These are phyloP conservation scores for Goniozus legneri DNA, from an alignment of 1,140 invertebrate species.

Conservation along the genomic window DNA sequence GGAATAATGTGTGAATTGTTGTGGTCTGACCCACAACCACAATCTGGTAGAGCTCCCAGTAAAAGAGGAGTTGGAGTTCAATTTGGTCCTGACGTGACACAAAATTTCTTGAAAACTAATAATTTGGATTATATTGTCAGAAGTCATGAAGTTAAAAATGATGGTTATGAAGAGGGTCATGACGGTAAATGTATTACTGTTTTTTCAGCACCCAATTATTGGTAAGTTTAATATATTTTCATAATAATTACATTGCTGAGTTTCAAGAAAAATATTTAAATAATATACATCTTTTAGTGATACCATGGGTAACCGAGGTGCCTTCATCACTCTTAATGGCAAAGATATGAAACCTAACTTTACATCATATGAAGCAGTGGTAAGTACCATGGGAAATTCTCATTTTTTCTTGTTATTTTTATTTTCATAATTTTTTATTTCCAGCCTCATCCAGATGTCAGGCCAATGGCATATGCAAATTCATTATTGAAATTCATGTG, in stretches of 20 bases:
- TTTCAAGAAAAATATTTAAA: conserved; percentile 6
- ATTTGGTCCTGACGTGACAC: conserved; percentile 97
- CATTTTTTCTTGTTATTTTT: conserved; percentile 5
- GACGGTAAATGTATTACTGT: conserved; percentile 93
- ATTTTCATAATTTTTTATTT: conserved; percentile 51
- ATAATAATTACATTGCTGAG: background rate
- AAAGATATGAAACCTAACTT: conserved; percentile 88
- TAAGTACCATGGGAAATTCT: conserved; percentile 55
- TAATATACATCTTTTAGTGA: conserved; percentile 69
- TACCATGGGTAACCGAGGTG: conserved; percentile 97
- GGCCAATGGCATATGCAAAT: conserved; percentile 93
- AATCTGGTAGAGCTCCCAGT: conserved; percentile 80
- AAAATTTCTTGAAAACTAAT: conserved; percentile 80
- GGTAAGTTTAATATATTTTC: conserved; percentile 59
- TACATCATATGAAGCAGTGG: conserved; percentile 90
- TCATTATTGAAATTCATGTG: conserved; percentile 65
- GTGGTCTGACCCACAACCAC: conserved; percentile 96
- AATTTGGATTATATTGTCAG: conserved; percentile 90
- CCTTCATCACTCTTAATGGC: conserved; percentile 93
- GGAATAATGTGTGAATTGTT: conserved; percentile 95
- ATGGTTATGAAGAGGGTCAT: conserved; percentile 93
- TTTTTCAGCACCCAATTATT: conserved; percentile 99
- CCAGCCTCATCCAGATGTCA: conserved; percentile 94
- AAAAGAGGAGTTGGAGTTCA: conserved; percentile 97
- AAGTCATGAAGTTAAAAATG: conserved; percentile 97